Conservation (phyloP, 2,797 vertebrate species). For the Takifugu ocellatus region DNA sequence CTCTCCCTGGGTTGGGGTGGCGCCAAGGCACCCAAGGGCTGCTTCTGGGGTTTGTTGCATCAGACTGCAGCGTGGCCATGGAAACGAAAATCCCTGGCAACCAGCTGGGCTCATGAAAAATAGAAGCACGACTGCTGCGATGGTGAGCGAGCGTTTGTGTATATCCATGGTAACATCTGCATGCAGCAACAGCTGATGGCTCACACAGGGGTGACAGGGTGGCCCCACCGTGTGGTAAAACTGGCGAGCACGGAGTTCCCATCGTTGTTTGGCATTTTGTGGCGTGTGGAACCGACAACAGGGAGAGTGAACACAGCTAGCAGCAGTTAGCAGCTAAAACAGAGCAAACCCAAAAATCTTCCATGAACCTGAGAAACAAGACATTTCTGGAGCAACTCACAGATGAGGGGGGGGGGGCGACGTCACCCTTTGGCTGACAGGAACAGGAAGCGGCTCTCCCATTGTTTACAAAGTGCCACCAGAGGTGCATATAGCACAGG, state of each 20-base stretch:
- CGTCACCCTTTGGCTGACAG: no score
- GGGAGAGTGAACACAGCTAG: no score
- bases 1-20: conserved; percentile 24
- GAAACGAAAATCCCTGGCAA: conserved; percentile 81
- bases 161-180: conserved; percentile 56
- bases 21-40: conserved; percentile 28
- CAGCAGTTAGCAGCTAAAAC: no score
- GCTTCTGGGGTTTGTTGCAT: conserved; percentile 61
- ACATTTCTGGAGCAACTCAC: no score
- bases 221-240: not conserved
- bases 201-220: conserved; percentile 1
- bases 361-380: no score
- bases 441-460: no score
- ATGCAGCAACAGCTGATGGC: conserved; percentile 31
- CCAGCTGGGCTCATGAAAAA: conserved; percentile 61
- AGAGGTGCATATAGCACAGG: no score
- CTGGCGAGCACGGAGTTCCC: conserved; percentile 30
- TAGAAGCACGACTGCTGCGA: conserved; percentile 34
- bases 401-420: no score
- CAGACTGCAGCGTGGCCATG: conserved; percentile 73
- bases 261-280: not conserved
- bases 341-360: no score
- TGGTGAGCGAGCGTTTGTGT: conserved; percentile 37
- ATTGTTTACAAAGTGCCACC: no score
- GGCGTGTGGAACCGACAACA: no score